Conservation (phyloP, 2,113 vertebrate species). For the Psittacus erithacus region DNA sequence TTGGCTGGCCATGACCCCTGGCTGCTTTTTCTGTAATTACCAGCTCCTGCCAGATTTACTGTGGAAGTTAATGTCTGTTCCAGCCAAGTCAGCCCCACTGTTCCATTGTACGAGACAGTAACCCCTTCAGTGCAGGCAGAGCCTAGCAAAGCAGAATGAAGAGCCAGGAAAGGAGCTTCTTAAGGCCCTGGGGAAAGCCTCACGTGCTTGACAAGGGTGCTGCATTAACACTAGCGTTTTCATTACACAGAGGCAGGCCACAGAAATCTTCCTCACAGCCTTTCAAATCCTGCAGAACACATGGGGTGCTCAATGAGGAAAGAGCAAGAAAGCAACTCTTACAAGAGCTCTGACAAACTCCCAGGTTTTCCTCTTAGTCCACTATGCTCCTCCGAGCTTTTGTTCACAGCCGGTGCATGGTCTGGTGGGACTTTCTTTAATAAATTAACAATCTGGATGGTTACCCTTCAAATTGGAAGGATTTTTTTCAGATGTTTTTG, state of each 20-base stretch:
- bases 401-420: background rate
- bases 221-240: background rate
- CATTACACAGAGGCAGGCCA: background rate
- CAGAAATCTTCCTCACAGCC: background rate
- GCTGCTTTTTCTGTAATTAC: constrained; percentile 76
- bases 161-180: background rate
- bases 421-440: constrained; percentile 20
- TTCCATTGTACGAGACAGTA: constrained; percentile 67
- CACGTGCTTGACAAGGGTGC: background rate
- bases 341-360: background rate
- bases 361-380: background rate
- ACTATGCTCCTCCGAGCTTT: background rate
- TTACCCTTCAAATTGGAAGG: constrained; percentile 1
- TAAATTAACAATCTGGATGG: background rate
- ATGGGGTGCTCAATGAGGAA: background rate
- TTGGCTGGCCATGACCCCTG: constrained; percentile 75
- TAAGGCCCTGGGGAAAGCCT: background rate
- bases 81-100: constrained; percentile 69
- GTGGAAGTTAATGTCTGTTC: constrained; percentile 75
- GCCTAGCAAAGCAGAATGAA: constrained; percentile 41
- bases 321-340: background rate
- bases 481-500: constrained; percentile 33
- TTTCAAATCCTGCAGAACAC: background rate
- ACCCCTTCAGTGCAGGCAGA: constrained; percentile 68
- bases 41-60: constrained; percentile 77